Conservation (phyloP, 2,888 invertebrate genomes). For the Adelognathus sp. region DNA sequence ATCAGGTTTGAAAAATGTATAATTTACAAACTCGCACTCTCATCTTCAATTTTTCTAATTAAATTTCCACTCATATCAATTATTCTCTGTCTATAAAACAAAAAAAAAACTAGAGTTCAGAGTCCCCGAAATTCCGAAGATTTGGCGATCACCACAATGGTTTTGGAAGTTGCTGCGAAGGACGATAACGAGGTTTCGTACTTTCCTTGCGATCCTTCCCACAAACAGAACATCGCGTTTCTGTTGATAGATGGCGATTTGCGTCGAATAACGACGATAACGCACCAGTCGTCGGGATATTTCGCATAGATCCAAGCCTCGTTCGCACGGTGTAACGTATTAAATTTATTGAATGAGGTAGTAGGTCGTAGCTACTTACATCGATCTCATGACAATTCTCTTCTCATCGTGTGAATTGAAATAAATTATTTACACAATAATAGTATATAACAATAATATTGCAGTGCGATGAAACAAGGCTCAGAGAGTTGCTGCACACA, state of each 20-base stretch:
- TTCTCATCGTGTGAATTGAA: neutral
- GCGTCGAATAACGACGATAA: slow-evolving; percentile 72
- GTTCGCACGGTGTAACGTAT: neutral
- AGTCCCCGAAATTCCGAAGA: slow-evolving; percentile 65
- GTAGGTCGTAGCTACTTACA: slow-evolving; percentile 20
- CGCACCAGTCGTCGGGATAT: slow-evolving; percentile 69
- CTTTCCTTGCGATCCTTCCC: slow-evolving; percentile 71
- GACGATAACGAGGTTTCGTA: slow-evolving; percentile 68
- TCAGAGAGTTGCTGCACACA: neutral
- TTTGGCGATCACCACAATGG: slow-evolving; percentile 72
- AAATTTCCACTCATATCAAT: neutral
- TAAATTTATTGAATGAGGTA: slow-evolving; percentile 22
- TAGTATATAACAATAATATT: neutral
- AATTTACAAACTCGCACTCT: neutral
- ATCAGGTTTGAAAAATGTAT: slow-evolving; percentile 77
- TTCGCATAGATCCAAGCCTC: slow-evolving; percentile 1
- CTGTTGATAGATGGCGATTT: slow-evolving; percentile 79
- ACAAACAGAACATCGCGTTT: slow-evolving; percentile 81
- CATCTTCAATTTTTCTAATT: neutral
- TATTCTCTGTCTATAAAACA: neutral
- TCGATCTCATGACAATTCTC: neutral
- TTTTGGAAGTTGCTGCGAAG: slow-evolving; percentile 75
- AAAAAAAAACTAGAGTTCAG: slow-evolving; percentile 71
- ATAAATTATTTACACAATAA: neutral
- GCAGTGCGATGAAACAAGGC: neutral